These are phyloP conservation scores for Campoplex capitator DNA, from an alignment of 2,888 invertebrate species.

Conservation along the genomic window DNA sequence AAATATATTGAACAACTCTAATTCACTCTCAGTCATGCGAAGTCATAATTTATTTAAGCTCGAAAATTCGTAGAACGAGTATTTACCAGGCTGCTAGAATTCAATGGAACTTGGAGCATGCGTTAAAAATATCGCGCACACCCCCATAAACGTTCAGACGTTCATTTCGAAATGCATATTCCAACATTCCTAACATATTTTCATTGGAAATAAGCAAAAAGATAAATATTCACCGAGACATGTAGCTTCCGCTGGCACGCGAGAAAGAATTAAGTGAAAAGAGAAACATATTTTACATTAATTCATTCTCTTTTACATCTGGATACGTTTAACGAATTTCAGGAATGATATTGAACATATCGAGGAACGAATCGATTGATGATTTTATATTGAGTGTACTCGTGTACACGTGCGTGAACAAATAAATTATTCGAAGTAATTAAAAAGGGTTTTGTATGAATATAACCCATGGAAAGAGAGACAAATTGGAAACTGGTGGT, in stretches of 20 bases:
- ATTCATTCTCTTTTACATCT: not conserved
- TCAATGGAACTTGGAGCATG: no score
- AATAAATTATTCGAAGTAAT: slow-evolving; percentile 44
- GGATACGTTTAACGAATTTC: not conserved
- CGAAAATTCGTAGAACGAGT: no score
- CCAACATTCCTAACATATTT: no score
- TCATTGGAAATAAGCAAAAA: no score
- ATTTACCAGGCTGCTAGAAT: no score
- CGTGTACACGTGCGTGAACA: not conserved
- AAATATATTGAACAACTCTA: not conserved
- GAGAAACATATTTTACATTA: not conserved
- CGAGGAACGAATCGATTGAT: slow-evolving; percentile 26
- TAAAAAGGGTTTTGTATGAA: slow-evolving; percentile 22
- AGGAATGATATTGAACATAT: not conserved
- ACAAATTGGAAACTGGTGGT: slow-evolving; percentile 6
- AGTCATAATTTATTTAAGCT: no score
- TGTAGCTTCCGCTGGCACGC: no score
- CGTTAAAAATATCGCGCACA: no score
- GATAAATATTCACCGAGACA: no score
- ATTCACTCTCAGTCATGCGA: no score
- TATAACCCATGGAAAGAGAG: slow-evolving; percentile 2
- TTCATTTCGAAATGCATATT: no score
- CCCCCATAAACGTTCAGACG: no score
- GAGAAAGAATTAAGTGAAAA: not conserved
- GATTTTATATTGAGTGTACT: not conserved